Evolutionary conservation across 1,140 invertebrate species (phyloP), one percentile per base, ranked within the genome.

Genomic region (Liolophura sinensis): DNA sequence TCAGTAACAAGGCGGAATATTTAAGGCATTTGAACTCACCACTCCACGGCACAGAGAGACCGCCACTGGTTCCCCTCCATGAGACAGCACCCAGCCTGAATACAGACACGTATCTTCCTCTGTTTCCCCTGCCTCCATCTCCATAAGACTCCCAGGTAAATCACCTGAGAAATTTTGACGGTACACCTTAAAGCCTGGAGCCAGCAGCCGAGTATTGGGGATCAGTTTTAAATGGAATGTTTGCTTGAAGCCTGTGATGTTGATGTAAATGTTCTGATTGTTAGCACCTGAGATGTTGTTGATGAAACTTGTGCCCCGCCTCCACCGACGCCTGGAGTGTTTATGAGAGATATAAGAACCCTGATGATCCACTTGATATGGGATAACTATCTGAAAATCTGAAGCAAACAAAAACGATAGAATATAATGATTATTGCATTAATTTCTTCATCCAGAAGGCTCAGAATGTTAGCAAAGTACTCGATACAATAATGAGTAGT

Each of bases 141-240:
- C 57, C n/a, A 40, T 25, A 25, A 46, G 6, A 18, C 62, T 60
- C 18, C 58, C 20, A 15, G 18, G 14, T 14, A 20, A 25, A 16
- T 47, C 22, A 20, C 49, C 18, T 55, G 40, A 46, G 12, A 31
- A 62, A 64, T 66, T 51, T 18, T 69, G 64, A 48, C 62, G 70
- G 55, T 73, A 73, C 27, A 76, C 68, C 64, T 73, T 72, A 31
- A 76, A 76, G 15, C 74, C 72, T 20, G 74, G 74, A 0, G 74
- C 74, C 54, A 76, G 67, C 24, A 76, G 62, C 24, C 72, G 57
- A n/a, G 62, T 57, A 55, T 76, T 73, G 60, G 62, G 50, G 22
- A 40, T 66, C 31, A 76, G 54, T 52, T 73, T 58, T n/a, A 76
- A 57, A n/a, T 76, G 70, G 64, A 76, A 76, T 27, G 65, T 60